Conservation (phyloP, 2,797 vertebrate genomes). For the Sparus aurata region DNA sequence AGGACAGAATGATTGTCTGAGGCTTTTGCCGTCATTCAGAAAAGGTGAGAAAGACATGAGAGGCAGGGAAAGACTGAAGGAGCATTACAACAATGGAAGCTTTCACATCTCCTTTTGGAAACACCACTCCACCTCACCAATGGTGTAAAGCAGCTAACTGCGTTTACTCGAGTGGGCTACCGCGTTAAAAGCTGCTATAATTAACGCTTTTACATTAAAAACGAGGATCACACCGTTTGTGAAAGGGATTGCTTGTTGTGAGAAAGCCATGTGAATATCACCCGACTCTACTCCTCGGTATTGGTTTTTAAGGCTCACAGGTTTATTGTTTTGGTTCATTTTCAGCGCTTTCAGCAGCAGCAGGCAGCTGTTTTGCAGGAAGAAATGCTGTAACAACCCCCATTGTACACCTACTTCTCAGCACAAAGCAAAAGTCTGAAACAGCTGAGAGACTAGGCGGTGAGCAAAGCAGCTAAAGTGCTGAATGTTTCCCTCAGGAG, state of each 20-base stretch:
- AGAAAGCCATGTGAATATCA: background rate
- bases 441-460: background rate
- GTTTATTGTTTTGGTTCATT: background rate
- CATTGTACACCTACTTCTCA: background rate
- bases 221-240: background rate
- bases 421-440: background rate
- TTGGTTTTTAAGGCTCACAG: background rate
- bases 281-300: background rate
- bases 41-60: slow-evolving; percentile 45
- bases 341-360: background rate
- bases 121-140: slow-evolving; percentile 1
- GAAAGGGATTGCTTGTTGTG: background rate
- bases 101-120: slow-evolving; percentile 43
- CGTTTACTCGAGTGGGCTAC: slow-evolving; percentile 7
- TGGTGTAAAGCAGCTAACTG: background rate
- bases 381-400: background rate
- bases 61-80: slow-evolving; percentile 33
- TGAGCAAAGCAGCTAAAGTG: background rate
- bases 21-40: slow-evolving; percentile 60
- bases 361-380: background rate
- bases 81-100: slow-evolving; percentile 43
- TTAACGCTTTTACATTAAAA: slow-evolving; percentile 12
- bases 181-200: slow-evolving; percentile 16
- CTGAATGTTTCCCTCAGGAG: background rate
- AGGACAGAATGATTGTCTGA: slow-evolving; percentile 68